A percentile compares a stretch with the other conserved stretches of the same genome.
These are phyloP conservation scores for Natator depressus DNA, from an alignment of 2,113 vertebrate species.

Conservation along the genomic window DNA sequence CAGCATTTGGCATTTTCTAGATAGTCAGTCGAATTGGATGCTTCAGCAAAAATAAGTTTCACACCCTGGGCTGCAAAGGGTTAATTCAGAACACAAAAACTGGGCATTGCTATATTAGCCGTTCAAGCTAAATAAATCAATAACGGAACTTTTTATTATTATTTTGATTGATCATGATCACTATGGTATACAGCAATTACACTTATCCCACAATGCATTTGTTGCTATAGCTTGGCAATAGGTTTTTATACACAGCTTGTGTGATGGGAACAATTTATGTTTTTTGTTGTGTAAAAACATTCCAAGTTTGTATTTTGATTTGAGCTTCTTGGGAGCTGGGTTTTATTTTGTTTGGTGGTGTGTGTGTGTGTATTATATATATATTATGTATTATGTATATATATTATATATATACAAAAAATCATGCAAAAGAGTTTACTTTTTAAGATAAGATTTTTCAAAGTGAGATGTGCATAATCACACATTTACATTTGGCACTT, in stretches of 20 bases:
- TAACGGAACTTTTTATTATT: neutral
- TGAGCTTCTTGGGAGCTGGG: rapidly evolving
- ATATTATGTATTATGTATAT: too few relatives aligned
- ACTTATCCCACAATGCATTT: neutral
- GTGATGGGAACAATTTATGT: neutral
- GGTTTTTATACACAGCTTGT: neutral
- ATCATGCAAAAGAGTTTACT: neutral
- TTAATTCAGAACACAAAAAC: neutral
- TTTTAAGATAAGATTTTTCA: neutral
- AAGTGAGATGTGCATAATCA: neutral
- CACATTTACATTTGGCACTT: neutral
- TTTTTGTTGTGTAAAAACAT: neutral
- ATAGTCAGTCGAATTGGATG: neutral
- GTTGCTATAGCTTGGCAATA: neutral
- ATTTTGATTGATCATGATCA: neutral
- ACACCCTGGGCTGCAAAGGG: neutral
- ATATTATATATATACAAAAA: neutral
- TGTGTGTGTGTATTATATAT: neutral
- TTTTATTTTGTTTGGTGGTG: neutral
- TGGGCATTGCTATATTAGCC: neutral
- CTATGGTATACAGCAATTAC: neutral
- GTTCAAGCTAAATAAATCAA: neutral
- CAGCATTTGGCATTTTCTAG: neutral
- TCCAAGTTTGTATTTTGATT: neutral
- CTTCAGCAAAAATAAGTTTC: neutral